Evolutionary conservation across 2,888 invertebrate species (phyloP), one percentile per base, ranked within the genome.

Genomic region (Dolichomitus sp.): DNA sequence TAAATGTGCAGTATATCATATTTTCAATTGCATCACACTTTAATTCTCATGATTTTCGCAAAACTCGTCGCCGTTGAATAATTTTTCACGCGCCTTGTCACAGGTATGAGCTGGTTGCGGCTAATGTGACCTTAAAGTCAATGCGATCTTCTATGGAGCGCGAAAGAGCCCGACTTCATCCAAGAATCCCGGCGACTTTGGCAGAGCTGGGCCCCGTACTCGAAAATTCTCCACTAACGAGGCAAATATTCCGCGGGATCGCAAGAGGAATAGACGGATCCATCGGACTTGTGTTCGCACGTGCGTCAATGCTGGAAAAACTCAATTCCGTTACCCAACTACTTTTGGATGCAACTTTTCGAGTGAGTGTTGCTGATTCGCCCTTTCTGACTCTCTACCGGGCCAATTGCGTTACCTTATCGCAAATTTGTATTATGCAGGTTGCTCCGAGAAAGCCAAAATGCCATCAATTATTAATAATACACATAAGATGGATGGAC

Each of bases 131-230:
- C 4, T 7, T 23, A 7, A 1, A 14, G 42, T 23, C 63, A 4
- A 63, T 63, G 42, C n/a, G 63, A 63, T 17, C 11, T 42, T 19
- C 63, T 19, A 42, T 63, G 63, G 14, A 40, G 63, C 63, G 63
- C 37, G 63, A 19, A 23, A 63, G 63, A 19, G 12, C 23, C 11
- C 30, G 23, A 17, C 5, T 19, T 17, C 63, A 42, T 1, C 63
- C 63, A 1, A 9, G 14, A 42, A 63, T 63, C 17, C 63, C 63
- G 42, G 19, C 17, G 1, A 42, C 0, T 42, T 23, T 63, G 17
- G 23, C 19, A 0, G 63, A 23, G 12, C 19, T 63, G 4, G 14
- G 19, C 5, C 42, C 63, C 42, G 11, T 63, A 42, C 27, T 63
- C 0, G 12, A 12, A 12, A 23, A 30, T 42, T 19, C 19, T 0